Evolutionary conservation across 2,888 invertebrate genomes (phyloP).

Genomic region (Seladonia tumulorum): DNA sequence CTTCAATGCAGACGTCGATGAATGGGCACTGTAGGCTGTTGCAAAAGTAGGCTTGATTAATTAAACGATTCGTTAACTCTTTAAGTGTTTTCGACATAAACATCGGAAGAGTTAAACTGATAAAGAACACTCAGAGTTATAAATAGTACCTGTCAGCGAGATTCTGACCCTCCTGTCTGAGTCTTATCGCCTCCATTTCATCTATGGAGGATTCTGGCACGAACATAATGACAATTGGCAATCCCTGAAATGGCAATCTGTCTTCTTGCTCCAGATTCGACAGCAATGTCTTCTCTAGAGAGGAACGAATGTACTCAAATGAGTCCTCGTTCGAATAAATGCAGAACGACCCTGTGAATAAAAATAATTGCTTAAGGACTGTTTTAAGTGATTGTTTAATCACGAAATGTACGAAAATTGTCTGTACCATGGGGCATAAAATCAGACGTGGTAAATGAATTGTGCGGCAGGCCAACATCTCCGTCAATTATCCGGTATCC

Average conservation of each 20-base stretch:
- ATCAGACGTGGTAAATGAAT: constrained; percentile 93
- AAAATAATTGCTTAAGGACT: constrained; percentile 14
- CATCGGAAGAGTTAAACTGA: background rate
- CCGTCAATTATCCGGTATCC: constrained; percentile 95
- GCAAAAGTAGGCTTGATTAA: constrained; percentile 22
- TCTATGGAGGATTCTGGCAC: constrained; percentile 93
- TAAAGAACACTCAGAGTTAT: background rate
- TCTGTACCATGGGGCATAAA: constrained; percentile 94
- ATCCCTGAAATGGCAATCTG: constrained; percentile 92
- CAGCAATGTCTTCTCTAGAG: constrained; percentile 95
- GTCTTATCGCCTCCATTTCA: constrained; percentile 93
- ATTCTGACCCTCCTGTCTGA: constrained; percentile 95
- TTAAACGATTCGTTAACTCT: background rate
- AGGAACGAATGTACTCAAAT: constrained; percentile 95
- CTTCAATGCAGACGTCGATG: constrained; percentile 90
- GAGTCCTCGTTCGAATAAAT: constrained; percentile 96
- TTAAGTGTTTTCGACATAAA: constrained; percentile 1
- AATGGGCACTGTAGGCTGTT: constrained; percentile 93
- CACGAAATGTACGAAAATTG: background rate
- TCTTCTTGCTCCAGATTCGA: constrained; percentile 96
- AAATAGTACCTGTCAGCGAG: constrained; percentile 91
- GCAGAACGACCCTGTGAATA: constrained; percentile 89
- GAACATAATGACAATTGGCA: constrained; percentile 96
- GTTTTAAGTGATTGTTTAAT: background rate
- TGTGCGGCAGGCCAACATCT: constrained; percentile 92